phyloP scores from a whole-genome alignment of 2,888 invertebrate genomes.

The Caenorhabditis doughertyi region DNA sequence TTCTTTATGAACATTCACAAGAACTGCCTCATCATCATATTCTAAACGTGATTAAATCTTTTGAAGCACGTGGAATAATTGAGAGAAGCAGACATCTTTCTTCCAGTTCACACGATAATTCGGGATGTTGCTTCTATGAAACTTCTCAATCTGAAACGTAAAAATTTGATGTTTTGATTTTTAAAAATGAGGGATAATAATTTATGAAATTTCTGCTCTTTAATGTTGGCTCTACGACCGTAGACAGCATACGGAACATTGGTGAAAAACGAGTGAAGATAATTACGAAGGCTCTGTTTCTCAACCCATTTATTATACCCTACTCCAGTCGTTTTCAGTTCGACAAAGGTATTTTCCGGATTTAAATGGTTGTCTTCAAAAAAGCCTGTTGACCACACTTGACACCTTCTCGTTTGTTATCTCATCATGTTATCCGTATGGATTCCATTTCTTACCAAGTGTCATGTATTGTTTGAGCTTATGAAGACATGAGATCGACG shows the following conservation, averaged over 20 bases:
- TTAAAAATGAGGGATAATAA: background rate
- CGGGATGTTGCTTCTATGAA: background rate
- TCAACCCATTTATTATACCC: background rate
- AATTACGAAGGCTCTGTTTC: background rate
- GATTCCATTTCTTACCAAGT: slow-evolving; percentile 8
- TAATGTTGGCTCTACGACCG: background rate
- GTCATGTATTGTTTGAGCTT: slow-evolving; percentile 40
- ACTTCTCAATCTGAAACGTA: background rate
- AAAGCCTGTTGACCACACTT: background rate
- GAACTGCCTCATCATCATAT: slow-evolving; percentile 4
- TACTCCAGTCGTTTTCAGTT: background rate
- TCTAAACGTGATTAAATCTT: background rate
- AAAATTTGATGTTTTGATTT: background rate
- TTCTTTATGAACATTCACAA: background rate
- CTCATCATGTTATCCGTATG: background rate
- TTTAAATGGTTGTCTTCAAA: no score
- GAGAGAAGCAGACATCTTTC: slow-evolving; percentile 5
- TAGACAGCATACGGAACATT: background rate
- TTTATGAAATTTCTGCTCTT: background rate
- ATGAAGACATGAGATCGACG: background rate
- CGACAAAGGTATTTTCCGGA: background rate
- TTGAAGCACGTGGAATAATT: background rate
- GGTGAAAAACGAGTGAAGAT: background rate
- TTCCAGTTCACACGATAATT: background rate
- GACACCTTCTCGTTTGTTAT: background rate